Evolutionary conservation across 2,113 vertebrate species (phyloP).

Genomic region (Oceanodroma tethys): DNA sequence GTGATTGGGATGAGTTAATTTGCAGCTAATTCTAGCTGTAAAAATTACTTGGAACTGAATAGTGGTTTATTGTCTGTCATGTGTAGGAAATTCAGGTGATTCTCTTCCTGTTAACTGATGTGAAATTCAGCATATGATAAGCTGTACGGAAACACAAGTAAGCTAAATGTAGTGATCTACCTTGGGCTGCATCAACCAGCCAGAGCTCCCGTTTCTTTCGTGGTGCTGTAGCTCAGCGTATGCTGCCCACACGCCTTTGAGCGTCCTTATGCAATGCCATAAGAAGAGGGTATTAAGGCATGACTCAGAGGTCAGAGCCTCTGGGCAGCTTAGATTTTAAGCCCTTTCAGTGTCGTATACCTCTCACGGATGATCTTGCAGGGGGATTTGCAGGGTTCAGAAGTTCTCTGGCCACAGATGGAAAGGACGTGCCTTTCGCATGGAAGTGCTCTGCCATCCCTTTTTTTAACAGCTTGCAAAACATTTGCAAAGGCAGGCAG

Average conservation of each 20-base stretch:
- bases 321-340: slow-evolving; percentile 52
- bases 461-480: slow-evolving; percentile 7
- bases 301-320: slow-evolving; percentile 22
- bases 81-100: not conserved
- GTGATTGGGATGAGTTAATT: not conserved
- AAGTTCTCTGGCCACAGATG: slow-evolving; percentile 29
- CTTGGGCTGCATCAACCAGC: not conserved
- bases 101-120: not conserved
- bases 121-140: not conserved
- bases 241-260: not conserved
- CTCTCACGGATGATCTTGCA: not conserved
- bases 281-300: slow-evolving; percentile 46
- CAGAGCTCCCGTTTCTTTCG: not conserved
- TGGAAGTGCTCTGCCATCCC: not conserved
- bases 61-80: not conserved
- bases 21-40: not conserved
- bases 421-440: not conserved
- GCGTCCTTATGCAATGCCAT: slow-evolving; percentile 4
- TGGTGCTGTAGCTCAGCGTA: not conserved
- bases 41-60: not conserved
- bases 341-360: not conserved
- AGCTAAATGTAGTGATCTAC: not conserved
- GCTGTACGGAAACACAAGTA: not conserved
- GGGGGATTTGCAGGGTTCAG: slow-evolving; percentile 22
- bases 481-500: not conserved